Conservation (phyloP, 2,113 vertebrate species). For the Tragelaphus strepsiceros region DNA sequence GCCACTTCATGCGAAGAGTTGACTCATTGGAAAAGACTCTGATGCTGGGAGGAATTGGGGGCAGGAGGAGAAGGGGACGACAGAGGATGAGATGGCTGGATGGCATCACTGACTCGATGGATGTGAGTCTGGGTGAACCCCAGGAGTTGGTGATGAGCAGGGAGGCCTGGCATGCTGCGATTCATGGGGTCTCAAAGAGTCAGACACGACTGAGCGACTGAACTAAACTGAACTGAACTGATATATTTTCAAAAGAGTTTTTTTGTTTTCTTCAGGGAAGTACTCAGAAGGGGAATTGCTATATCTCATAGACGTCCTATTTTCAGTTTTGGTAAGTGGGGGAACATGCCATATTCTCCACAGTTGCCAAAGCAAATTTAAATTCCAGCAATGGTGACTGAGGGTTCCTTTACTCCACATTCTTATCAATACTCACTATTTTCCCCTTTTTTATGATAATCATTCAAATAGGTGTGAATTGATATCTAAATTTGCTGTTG, state of each 20-base stretch:
- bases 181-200: too few species aligned
- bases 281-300: neutral
- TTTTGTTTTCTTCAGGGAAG: neutral
- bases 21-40: too few species aligned
- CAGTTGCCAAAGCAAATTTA: neutral
- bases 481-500: neutral
- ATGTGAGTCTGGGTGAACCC: too few species aligned
- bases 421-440: neutral
- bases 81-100: too few species aligned
- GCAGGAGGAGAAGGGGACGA: too few species aligned
- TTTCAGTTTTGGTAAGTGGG: neutral
- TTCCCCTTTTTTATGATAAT: neutral
- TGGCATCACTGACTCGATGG: too few species aligned
- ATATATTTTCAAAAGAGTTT: neutral
- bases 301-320: neutral
- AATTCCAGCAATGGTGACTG: neutral
- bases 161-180: too few species aligned
- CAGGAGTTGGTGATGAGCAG: too few species aligned
- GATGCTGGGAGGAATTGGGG: too few species aligned
- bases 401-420: neutral
- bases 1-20: too few species aligned
- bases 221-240: too few species aligned
- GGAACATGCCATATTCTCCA: fast-evolving
- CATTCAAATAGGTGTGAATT: neutral
- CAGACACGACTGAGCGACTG: too few species aligned